Conservation (phyloP, 2,888 invertebrate genomes). For the Neoscelio sp. region DNA sequence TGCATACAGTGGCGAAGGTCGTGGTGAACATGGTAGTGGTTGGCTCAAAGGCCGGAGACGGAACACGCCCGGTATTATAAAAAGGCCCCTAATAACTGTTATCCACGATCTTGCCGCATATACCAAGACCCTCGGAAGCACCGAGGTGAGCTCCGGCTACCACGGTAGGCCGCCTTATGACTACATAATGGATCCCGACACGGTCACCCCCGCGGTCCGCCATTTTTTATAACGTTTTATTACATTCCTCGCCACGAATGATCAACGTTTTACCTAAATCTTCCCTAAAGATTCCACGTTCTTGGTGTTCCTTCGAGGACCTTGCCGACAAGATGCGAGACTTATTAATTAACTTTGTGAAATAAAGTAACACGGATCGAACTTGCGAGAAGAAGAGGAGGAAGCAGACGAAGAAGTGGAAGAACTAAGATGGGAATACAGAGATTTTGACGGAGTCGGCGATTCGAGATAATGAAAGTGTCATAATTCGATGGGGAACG, state of each 20-base stretch:
- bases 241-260: neutral
- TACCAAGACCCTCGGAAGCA: conserved; percentile 74
- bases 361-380: too few relatives aligned
- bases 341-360: too few relatives aligned
- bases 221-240: conserved; percentile 47
- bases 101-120: conserved; percentile 80
- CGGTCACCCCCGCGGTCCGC: conserved; percentile 57
- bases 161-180: conserved; percentile 66
- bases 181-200: conserved; percentile 64
- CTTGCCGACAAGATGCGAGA: too few relatives aligned
- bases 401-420: too few relatives aligned
- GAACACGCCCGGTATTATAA: conserved; percentile 80
- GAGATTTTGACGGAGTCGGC: conserved; percentile 46
- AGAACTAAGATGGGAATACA: neutral
- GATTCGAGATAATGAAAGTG: conserved; percentile 67
- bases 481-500: conserved; percentile 61
- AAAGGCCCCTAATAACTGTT: conserved; percentile 83
- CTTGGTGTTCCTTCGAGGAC: too few relatives aligned
- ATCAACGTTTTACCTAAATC: neutral
- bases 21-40: conserved; percentile 70
- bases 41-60: conserved; percentile 74
- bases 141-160: conserved; percentile 67
- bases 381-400: too few relatives aligned
- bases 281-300: neutral
- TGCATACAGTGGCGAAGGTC: conserved; percentile 68